These are phyloP conservation scores for Temnopleurus reevesii DNA, from an alignment of 53 echinoderm and acorn worm species.

Conservation along the genomic window DNA sequence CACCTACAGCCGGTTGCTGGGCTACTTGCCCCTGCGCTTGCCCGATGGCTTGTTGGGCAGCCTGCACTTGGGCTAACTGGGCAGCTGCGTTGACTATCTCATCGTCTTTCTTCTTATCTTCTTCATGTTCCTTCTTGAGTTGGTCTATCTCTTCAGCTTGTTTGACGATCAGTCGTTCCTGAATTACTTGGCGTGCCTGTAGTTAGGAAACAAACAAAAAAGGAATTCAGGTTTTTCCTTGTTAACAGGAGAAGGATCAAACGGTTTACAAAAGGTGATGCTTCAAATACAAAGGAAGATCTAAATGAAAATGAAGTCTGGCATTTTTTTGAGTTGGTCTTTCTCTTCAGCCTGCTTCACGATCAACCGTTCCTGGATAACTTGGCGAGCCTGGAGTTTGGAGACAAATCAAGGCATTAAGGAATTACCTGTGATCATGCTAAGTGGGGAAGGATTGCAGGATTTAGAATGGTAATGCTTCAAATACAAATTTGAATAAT, in stretches of 20 bases:
- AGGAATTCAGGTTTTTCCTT: no score
- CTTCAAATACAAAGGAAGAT: no score
- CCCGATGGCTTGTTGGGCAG: not conserved
- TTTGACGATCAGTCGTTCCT: slow-evolving; percentile 78
- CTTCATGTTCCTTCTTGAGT: slow-evolving; percentile 81
- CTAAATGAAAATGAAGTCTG: no score
- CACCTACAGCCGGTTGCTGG: slow-evolving; percentile 39
- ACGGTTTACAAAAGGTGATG: no score
- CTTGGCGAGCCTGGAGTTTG: slow-evolving; percentile 70
- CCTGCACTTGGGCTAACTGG: not conserved
- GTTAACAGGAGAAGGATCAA: no score
- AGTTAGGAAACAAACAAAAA: slow-evolving; percentile 4
- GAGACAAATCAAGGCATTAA: not conserved
- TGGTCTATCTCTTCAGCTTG: slow-evolving; percentile 87
- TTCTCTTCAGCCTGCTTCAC: slow-evolving; percentile 86
- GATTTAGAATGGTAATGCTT: no score
- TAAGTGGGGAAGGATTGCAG: no score
- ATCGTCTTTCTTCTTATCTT: slow-evolving; percentile 67
- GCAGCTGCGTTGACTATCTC: slow-evolving; percentile 11
- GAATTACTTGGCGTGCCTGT: slow-evolving; percentile 71
- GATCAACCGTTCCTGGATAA: slow-evolving; percentile 75
- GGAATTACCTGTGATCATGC: no score
- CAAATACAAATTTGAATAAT: no score
- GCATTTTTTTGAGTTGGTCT: slow-evolving; percentile 78
- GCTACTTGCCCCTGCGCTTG: not conserved